These are phyloP conservation scores for Phylloscopus trochiloides DNA, from an alignment of 2,113 vertebrate species.

Conservation along the genomic window DNA sequence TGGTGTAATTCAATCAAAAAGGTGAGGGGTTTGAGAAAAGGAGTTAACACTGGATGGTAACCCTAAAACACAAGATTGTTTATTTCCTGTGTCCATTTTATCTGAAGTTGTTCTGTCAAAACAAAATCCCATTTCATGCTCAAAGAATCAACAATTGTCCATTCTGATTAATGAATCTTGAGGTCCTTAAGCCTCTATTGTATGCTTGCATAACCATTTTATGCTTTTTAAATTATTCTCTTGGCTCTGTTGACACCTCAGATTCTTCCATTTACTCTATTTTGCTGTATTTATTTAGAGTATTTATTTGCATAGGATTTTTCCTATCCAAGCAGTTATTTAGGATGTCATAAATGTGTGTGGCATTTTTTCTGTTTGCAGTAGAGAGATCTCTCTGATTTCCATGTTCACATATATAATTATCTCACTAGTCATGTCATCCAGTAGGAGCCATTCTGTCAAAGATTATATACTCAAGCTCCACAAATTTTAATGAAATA, in stretches of 20 bases:
- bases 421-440: neutral
- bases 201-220: neutral
- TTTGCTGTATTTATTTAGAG: neutral
- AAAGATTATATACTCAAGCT: neutral
- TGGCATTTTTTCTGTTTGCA: neutral
- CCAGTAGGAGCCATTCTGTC: neutral
- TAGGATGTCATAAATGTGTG: neutral
- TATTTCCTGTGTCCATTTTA: neutral
- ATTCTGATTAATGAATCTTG: neutral
- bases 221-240: neutral
- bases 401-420: neutral
- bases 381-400: neutral
- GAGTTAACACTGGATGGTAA: neutral
- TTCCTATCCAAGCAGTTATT: neutral
- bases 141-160: neutral
- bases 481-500: neutral
- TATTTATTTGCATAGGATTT: neutral
- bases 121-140: neutral
- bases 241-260: neutral
- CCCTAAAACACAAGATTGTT: neutral
- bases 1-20: neutral
- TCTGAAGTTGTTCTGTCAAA: neutral
- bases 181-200: neutral
- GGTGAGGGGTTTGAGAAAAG: neutral
- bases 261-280: neutral